Evolutionary conservation across 2,797 vertebrate species (phyloP).

Genomic region (Botia almorhae): DNA sequence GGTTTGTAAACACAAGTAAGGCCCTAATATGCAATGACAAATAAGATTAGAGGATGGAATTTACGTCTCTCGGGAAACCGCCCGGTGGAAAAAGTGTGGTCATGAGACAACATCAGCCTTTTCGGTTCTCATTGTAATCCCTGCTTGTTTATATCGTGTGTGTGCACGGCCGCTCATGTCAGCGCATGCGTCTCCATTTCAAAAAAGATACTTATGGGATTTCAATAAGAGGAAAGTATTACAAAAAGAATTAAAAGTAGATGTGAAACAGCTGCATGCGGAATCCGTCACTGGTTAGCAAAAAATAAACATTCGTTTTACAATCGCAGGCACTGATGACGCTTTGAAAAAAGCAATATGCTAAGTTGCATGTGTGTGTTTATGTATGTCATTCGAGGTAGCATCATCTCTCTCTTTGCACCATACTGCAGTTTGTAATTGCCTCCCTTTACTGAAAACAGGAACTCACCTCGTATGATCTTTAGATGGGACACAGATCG

Average conservation of each 20-base stretch:
- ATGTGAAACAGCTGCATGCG: constrained; percentile 57
- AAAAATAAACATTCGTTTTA: constrained; percentile 53
- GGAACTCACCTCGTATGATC: not conserved
- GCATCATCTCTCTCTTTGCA: not conserved
- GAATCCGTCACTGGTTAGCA: constrained; percentile 38
- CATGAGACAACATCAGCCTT: constrained; percentile 55
- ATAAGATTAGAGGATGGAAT: constrained; percentile 63
- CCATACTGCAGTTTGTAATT: not conserved
- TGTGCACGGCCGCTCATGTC: not conserved
- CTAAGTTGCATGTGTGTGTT: not conserved
- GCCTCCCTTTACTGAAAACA: not conserved
- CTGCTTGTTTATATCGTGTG: constrained; percentile 45
- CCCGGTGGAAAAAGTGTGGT: constrained; percentile 51
- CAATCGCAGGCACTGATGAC: constrained; percentile 41
- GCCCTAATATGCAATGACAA: constrained; percentile 62
- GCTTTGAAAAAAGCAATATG: constrained; percentile 24
- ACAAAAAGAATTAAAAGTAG: constrained; percentile 59
- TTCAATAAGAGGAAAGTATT: constrained; percentile 50
- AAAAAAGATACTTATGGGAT: constrained; percentile 59
- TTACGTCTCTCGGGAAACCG: constrained; percentile 51
- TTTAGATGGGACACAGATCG: constrained; percentile 3
- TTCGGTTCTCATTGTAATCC: constrained; percentile 39
- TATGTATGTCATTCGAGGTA: not conserved
- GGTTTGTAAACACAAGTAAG: constrained; percentile 61
- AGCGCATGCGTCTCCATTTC: constrained; percentile 55